Conservation (phyloP, 2,113 vertebrate genomes). For the Lanius ludovicianus region DNA sequence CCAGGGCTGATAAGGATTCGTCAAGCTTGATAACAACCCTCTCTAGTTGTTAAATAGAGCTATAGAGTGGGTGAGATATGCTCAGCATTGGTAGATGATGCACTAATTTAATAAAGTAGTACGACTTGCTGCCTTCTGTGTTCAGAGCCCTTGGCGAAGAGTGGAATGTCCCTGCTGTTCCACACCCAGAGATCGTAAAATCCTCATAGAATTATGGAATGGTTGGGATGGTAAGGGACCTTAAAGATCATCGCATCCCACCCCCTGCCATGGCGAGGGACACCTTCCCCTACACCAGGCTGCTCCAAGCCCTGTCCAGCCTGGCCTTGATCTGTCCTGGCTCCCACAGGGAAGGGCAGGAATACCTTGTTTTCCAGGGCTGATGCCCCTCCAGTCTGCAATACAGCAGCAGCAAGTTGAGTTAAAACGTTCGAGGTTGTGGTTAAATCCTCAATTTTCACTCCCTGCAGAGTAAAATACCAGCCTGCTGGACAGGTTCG, state of each 20-base stretch:
- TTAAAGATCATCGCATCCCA: neutral
- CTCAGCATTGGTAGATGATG: neutral
- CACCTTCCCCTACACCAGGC: neutral
- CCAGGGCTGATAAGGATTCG: neutral
- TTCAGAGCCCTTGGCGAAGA: neutral
- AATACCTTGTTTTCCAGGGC: neutral
- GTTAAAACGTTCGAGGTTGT: neutral
- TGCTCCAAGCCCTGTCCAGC: neutral
- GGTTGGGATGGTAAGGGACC: neutral
- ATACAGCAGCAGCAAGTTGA: neutral
- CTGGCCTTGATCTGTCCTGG: neutral
- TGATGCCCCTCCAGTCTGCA: neutral
- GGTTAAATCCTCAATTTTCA: neutral
- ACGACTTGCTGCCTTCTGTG: accelerated
- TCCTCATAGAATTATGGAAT: neutral
- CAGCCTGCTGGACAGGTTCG: neutral
- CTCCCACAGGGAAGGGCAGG: neutral
- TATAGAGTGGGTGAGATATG: accelerated
- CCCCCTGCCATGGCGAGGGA: neutral
- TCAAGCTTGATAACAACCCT: neutral
- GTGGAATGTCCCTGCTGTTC: neutral
- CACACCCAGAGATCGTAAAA: neutral
- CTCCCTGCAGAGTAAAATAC: neutral
- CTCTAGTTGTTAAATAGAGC: neutral
- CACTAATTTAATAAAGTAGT: neutral